These are phyloP conservation scores for Eristalinus aeneus DNA, from an alignment of 2,888 invertebrate genomes.

Conservation along the genomic window DNA sequence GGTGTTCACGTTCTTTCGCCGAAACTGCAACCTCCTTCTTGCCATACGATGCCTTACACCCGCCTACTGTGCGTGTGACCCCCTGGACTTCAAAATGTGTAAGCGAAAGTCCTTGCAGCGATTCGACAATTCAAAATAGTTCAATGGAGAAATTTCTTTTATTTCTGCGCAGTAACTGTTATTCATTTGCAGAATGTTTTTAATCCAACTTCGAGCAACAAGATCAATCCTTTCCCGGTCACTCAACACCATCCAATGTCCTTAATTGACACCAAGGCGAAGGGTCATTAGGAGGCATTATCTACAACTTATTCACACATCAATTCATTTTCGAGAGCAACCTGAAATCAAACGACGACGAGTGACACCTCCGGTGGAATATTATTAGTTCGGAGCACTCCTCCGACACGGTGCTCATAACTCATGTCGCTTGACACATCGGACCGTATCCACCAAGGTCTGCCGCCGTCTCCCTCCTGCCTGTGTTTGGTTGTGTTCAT, in stretches of 20 bases:
- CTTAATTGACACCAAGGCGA: slow-evolving; percentile 3
- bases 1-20: no score
- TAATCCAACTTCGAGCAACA: not conserved
- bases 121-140: no score
- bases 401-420: slow-evolving; percentile 43
- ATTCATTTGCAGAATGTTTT: not conserved
- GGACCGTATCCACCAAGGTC: slow-evolving; percentile 27
- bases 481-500: slow-evolving; percentile 24
- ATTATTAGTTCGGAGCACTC: slow-evolving; percentile 48
- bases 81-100: no score
- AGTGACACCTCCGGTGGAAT: slow-evolving; percentile 31
- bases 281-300: slow-evolving; percentile 37
- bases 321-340: slow-evolving; percentile 27
- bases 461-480: not conserved
- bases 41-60: no score
- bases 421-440: slow-evolving; percentile 52
- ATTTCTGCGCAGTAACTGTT: no score
- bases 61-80: no score
- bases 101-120: no score
- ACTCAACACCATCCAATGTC: not conserved
- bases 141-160: no score
- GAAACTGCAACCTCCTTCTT: no score
- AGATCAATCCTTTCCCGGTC: not conserved
- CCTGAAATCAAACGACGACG: slow-evolving; percentile 39
- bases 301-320: slow-evolving; percentile 49